These are phyloP conservation scores for Clistopyga incitator DNA, from an alignment of 2,888 invertebrate species.

Conservation along the genomic window DNA sequence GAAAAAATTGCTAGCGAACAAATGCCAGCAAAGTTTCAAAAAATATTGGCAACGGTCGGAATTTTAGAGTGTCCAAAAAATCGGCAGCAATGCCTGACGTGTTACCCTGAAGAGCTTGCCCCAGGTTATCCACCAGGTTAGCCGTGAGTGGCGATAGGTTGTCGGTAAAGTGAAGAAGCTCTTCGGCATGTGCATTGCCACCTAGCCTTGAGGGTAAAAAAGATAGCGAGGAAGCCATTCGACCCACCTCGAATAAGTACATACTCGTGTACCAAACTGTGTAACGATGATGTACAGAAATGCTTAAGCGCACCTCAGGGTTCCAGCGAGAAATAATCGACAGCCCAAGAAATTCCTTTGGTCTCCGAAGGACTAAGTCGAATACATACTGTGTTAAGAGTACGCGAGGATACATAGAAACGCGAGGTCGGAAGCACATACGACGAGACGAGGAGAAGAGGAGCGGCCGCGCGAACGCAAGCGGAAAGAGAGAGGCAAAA, in stretches of 20 bases:
- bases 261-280: neutral
- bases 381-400: conserved; percentile 8
- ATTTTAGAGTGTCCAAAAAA: too few species aligned
- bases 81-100: neutral
- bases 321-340: conserved; percentile 65
- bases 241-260: conserved; percentile 23
- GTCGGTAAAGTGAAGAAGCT: conserved; percentile 22
- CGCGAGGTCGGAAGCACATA: neutral
- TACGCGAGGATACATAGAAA: neutral
- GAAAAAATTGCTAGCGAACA: too few species aligned
- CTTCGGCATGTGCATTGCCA: conserved; percentile 35
- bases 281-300: conserved; percentile 13
- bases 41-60: too few species aligned
- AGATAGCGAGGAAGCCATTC: conserved; percentile 40
- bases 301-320: conserved; percentile 63
- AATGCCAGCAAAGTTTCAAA: too few species aligned
- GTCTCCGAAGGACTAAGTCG: conserved; percentile 25
- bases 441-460: conserved; percentile 8
- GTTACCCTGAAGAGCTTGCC: neutral
- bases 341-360: conserved; percentile 67
- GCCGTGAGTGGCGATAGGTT: neutral
- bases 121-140: neutral
- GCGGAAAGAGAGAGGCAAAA: conserved; percentile 41
- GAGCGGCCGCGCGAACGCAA: conserved; percentile 14
- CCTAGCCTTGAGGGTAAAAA: conserved; percentile 40